Base-by-base conservation (phyloP, 2,888 invertebrate genomes). In the Drosophila subsilvestris region DNA sequence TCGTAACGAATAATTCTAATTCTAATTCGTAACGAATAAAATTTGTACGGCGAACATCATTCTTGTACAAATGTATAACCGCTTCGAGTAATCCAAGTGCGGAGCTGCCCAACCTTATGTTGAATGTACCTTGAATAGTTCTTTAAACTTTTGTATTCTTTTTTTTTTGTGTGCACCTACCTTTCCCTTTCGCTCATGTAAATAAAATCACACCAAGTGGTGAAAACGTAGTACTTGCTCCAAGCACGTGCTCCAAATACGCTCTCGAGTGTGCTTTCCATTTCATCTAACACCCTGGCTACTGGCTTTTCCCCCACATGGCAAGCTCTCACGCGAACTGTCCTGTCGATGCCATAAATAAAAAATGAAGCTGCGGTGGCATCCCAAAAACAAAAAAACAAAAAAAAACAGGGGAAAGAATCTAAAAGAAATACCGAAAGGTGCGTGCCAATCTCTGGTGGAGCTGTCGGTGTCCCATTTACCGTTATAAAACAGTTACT, bases 221-320 rank as follows among this genome's bases (percentile, higher is more conserved):
- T 79, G 72, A 79, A 66, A 74, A 56, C 37, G n/a, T 37, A 37
- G 73, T 77, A 74, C 79, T 73, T 69, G 60, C 69, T 65, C 57
- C 37, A 66, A 27, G 79, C 76, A 87, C 85, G 79, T 83, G 83
- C 77, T 85, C 87, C 82, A 87, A 77, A 83, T 85, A 81, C 63
- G 77, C 83, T 87, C 72, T 87, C 65, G 82, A 79, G 85, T 83
- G 85, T 83, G 77, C 87, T 83, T 83, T 83, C 83, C 85, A 87
- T 87, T 87, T 83, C 83, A 87, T 55, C 82, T 74, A 81, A 73
- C 79, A 78, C 50, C 61, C 56, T 50, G 37, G n/a, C 14, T n/a
- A 18, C 12, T 47, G 12, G 3, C 47, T 5, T 47, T 47, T 22
- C 3, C 10, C 37, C 49, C 29, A 63, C 47, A 37, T 37, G 37